A percentile compares a stretch with the other conserved stretches of the same genome.
Conservation (phyloP, 2,888 invertebrate species). For the Hirtodrosophila histrioides region DNA sequence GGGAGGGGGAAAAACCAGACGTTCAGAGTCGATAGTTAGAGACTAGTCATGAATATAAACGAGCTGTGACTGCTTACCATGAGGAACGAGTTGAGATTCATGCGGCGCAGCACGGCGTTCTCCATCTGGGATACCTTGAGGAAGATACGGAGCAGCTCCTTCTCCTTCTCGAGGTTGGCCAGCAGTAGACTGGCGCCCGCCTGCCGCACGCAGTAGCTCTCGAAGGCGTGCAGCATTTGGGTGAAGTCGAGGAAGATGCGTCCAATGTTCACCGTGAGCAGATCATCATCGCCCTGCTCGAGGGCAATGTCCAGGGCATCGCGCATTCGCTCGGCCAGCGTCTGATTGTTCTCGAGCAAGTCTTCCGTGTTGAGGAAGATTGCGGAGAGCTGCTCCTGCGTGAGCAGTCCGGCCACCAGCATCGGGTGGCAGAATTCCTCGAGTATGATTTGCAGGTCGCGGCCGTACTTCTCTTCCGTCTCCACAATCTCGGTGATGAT, state of each 20-base stretch:
- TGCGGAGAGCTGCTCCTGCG: constrained; percentile 94
- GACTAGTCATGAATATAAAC: constrained; percentile 30
- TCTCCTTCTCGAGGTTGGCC: constrained; percentile 96
- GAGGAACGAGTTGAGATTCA: constrained; percentile 98
- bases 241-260: constrained; percentile 95
- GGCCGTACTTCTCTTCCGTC: constrained; percentile 97
- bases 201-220: constrained; percentile 97
- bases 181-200: constrained; percentile 94
- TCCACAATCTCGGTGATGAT: constrained; percentile 97
- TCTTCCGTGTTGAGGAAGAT: constrained; percentile 98
- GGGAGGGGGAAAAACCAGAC: constrained; percentile 5
- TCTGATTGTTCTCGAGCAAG: constrained; percentile 93
- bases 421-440: constrained; percentile 97
- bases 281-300: constrained; percentile 93
- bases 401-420: constrained; percentile 95
- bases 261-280: constrained; percentile 95
- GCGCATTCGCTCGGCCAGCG: constrained; percentile 93
- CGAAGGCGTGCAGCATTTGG: constrained; percentile 97
- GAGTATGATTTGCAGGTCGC: constrained; percentile 95
- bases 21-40: constrained; percentile 4
- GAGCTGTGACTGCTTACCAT: constrained; percentile 88
- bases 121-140: constrained; percentile 98
- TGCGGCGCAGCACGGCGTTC: constrained; percentile 94
- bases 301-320: constrained; percentile 93
- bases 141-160: constrained; percentile 96